Conservation (phyloP, 2,888 invertebrate genomes). For the Hemistola chrysoprasaria region DNA sequence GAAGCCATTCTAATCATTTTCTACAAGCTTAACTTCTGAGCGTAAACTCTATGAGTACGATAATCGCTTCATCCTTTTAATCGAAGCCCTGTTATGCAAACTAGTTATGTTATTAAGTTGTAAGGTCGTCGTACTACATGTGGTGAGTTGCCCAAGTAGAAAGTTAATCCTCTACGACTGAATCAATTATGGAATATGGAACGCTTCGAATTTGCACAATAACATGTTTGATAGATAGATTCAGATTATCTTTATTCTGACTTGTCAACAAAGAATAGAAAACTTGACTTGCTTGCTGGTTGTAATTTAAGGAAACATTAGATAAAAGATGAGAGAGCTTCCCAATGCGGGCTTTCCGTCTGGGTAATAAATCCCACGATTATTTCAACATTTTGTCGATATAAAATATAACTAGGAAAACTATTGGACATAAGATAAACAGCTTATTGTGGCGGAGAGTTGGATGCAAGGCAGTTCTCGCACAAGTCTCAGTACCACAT, state of each 20-base stretch:
- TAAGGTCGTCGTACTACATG: slow-evolving; percentile 60
- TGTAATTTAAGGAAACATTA: too few relatives aligned
- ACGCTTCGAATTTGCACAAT: slow-evolving; percentile 53
- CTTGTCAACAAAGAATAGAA: too few relatives aligned
- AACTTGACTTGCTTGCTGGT: too few relatives aligned
- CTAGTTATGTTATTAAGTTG: slow-evolving; percentile 53
- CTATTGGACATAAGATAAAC: too few relatives aligned
- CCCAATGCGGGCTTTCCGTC: too few relatives aligned
- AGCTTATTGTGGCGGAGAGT: too few relatives aligned
- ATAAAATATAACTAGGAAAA: too few relatives aligned
- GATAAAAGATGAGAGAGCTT: too few relatives aligned
- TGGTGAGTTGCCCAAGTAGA: slow-evolving; percentile 48
- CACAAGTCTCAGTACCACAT: too few relatives aligned
- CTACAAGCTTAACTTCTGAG: slow-evolving; percentile 42
- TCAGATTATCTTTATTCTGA: slow-evolving; percentile 45
- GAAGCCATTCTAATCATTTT: slow-evolving; percentile 48
- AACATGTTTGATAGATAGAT: slow-evolving; percentile 54
- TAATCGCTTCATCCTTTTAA: slow-evolving; percentile 70
- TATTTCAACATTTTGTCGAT: too few relatives aligned
- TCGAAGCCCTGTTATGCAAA: slow-evolving; percentile 64
- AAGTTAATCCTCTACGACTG: slow-evolving; percentile 62
- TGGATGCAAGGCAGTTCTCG: too few relatives aligned
- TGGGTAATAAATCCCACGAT: too few relatives aligned
- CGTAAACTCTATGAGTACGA: slow-evolving; percentile 48
- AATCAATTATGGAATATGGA: slow-evolving; percentile 65